A percentile compares a stretch with the other conserved stretches of the same genome.
These are phyloP conservation scores for Carassius gibelio DNA, from an alignment of 2,113 vertebrate genomes.

Conservation along the genomic window DNA sequence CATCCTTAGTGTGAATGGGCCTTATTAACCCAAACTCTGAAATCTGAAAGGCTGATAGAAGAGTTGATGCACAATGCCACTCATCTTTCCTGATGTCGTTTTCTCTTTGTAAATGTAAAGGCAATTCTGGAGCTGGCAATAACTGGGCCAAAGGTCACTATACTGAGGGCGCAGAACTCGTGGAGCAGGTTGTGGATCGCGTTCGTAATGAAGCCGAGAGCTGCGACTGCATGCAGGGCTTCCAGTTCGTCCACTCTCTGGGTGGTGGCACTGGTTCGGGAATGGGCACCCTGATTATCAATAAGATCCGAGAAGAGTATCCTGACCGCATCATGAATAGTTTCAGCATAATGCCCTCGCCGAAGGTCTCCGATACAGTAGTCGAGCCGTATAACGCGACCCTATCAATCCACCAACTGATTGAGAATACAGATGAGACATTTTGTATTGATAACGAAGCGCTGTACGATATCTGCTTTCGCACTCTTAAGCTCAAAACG, in stretches of 20 bases:
- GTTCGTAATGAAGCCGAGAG: conserved; percentile 85
- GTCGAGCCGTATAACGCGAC: conserved; percentile 97
- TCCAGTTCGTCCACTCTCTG: conserved; percentile 92
- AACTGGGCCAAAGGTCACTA: conserved; percentile 98
- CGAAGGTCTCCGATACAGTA: conserved; percentile 94
- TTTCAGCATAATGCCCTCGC: conserved; percentile 94
- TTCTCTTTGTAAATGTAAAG: conserved; percentile 64
- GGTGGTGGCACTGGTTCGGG: conserved; percentile 95
- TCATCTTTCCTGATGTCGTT: conserved; percentile 7
- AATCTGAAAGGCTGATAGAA: neutral
- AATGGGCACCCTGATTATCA: conserved; percentile 93
- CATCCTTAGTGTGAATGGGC: too few species aligned
- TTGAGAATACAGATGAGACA: conserved; percentile 89
- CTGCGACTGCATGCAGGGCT: conserved; percentile 95
- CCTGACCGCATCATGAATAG: conserved; percentile 93
- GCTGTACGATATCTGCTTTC: conserved; percentile 93
- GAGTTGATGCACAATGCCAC: neutral
- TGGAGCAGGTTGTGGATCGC: conserved; percentile 87
- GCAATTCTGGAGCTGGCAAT: conserved; percentile 94
- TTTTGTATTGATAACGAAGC: conserved; percentile 98
- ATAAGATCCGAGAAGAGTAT: conserved; percentile 91
- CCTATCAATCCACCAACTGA: conserved; percentile 88
- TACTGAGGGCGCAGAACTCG: conserved; percentile 92
- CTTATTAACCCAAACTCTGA: neutral
- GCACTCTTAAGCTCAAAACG: conserved; percentile 86